A percentile compares a stretch with the other conserved stretches of the same genome.
These are phyloP conservation scores for Ceuthmochares aereus DNA, from an alignment of 2,113 vertebrate species.

Conservation along the genomic window DNA sequence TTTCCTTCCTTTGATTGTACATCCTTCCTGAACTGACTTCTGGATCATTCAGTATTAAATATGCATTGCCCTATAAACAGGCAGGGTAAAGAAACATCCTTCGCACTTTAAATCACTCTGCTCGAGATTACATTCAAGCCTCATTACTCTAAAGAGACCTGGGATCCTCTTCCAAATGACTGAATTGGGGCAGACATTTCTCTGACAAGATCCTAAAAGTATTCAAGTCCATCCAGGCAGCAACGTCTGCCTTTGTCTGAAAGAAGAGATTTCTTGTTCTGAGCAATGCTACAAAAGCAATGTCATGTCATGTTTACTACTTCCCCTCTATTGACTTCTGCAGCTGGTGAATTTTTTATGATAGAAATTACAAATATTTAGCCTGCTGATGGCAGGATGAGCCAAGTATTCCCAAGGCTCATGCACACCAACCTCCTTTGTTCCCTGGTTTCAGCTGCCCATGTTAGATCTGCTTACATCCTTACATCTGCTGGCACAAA, in stretches of 20 bases:
- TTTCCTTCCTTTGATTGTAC: conserved; percentile 63
- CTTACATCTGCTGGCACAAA: conserved; percentile 38
- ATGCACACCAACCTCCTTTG: conserved; percentile 58
- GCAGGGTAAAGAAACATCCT: conserved; percentile 33
- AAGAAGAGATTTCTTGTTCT: conserved; percentile 53
- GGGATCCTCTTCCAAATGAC: conserved; percentile 57
- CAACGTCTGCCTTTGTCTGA: conserved; percentile 44
- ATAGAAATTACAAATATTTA: conserved; percentile 78
- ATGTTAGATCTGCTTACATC: conserved; percentile 31
- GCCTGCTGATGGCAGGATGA: conserved; percentile 74
- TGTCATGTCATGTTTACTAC: conserved; percentile 67
- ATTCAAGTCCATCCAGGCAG: conserved; percentile 65
- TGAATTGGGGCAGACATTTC: conserved; percentile 50
- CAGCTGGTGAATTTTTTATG: conserved; percentile 73
- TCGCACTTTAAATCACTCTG: conserved; percentile 41
- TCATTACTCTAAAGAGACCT: conserved; percentile 57
- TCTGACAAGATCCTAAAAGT: conserved; percentile 50
- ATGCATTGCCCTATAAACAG: conserved; percentile 60
- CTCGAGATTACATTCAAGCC: conserved; percentile 22
- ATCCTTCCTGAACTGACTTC: conserved; percentile 57
- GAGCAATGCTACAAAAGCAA: conserved; percentile 60
- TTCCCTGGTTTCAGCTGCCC: conserved; percentile 60
- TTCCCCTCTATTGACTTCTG: conserved; percentile 77
- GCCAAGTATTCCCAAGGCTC: conserved; percentile 73
- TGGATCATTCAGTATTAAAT: conserved; percentile 65